These are phyloP conservation scores for Leptopilina boulardi DNA, from an alignment of 1,140 invertebrate species.

Conservation along the genomic window DNA sequence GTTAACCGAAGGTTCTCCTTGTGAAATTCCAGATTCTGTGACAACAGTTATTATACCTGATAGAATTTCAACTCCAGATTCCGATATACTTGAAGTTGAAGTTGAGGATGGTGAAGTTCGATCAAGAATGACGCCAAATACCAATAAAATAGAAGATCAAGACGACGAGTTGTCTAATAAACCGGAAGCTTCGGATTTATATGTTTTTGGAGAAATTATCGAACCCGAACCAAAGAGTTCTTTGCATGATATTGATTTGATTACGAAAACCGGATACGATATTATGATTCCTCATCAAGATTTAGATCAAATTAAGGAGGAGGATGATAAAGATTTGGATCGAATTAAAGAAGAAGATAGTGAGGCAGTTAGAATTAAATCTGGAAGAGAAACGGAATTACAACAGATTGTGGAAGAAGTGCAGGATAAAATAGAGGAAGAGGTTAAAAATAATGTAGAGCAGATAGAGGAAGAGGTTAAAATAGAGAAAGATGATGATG, in stretches of 20 bases:
- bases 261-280: slow-evolving; percentile 55
- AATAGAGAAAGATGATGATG: slow-evolving; percentile 38
- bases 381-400: neutral
- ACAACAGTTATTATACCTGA: slow-evolving; percentile 72
- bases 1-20: slow-evolving; percentile 70
- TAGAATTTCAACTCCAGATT: slow-evolving; percentile 45
- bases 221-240: slow-evolving; percentile 25
- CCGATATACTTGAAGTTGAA: slow-evolving; percentile 49
- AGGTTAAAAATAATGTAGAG: neutral
- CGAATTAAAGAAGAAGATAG: neutral
- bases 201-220: slow-evolving; percentile 54
- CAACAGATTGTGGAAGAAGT: neutral
- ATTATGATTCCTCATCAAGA: slow-evolving; percentile 55
- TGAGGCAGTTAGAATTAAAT: neutral
- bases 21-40: slow-evolving; percentile 70
- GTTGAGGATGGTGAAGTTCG: slow-evolving; percentile 42
- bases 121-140: slow-evolving; percentile 7
- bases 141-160: neutral
- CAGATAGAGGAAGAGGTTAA: slow-evolving; percentile 44
- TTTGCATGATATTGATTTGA: slow-evolving; percentile 49
- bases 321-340: slow-evolving; percentile 49
- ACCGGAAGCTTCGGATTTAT: neutral
- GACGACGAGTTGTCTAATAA: neutral
- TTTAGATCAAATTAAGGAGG: slow-evolving; percentile 64
- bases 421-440: neutral